phyloP scores from a whole-genome alignment of 2,888 invertebrate species.

The Drosophila vallismaia region DNA sequence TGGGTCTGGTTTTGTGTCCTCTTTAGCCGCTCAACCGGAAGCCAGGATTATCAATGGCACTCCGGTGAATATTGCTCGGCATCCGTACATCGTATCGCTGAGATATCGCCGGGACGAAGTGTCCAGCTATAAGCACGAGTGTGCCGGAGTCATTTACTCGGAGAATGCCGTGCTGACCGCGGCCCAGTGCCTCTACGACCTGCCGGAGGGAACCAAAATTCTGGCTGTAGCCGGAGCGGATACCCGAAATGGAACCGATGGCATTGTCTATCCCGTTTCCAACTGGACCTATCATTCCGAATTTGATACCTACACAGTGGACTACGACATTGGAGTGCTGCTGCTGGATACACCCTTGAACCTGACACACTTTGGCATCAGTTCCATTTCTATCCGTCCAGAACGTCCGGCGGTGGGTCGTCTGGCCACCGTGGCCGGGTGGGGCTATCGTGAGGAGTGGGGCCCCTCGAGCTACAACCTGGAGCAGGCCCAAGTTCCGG shows the following conservation, averaged over 20 bases:
- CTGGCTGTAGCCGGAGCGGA: slow-evolving; percentile 73
- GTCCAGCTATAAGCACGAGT: slow-evolving; percentile 70
- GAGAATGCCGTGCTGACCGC: slow-evolving; percentile 73
- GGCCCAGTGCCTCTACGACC: slow-evolving; percentile 75
- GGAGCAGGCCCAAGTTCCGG: slow-evolving; percentile 85
- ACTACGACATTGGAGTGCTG: slow-evolving; percentile 84
- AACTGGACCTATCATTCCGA: slow-evolving; percentile 70
- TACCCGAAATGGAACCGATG: slow-evolving; percentile 72
- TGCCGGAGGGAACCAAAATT: slow-evolving; percentile 53
- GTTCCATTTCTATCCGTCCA: slow-evolving; percentile 78
- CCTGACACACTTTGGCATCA: slow-evolving; percentile 81
- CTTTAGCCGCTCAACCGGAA: slow-evolving; percentile 20
- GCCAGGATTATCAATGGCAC: slow-evolving; percentile 72
- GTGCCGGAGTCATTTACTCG: slow-evolving; percentile 78
- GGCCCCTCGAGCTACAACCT: slow-evolving; percentile 72
- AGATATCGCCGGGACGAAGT: slow-evolving; percentile 63
- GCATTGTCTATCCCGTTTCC: slow-evolving; percentile 64
- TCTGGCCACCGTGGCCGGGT: slow-evolving; percentile 72
- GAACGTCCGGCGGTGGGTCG: slow-evolving; percentile 66
- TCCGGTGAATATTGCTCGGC: slow-evolving; percentile 63
- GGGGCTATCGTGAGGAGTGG: slow-evolving; percentile 79
- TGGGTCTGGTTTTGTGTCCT: background rate
- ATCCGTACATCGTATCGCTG: slow-evolving; percentile 77
- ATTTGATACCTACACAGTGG: slow-evolving; percentile 81
- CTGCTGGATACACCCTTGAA: slow-evolving; percentile 84